Base-by-base conservation (phyloP, 2,888 invertebrate genomes). In the Erpobdella octoculata region DNA sequence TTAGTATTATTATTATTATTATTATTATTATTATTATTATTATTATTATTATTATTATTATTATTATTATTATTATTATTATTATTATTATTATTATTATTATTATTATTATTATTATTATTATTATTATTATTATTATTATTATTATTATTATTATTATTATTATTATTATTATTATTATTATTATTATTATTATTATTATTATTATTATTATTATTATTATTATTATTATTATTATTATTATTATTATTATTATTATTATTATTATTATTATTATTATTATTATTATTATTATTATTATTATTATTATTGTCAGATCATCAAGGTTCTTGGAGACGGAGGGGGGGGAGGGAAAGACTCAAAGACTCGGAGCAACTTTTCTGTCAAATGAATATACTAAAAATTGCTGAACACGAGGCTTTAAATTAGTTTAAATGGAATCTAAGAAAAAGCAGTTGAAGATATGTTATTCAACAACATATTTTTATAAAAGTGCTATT, bases 161-260 rank as follows among this genome's bases (percentile, higher is more conserved):
- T n/a, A 62, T 33, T 5, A 62, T 33, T 18, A 33, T 62, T 35
- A 5, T 62, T 35, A 62, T 62, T 59, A 59, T 28, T 59, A n/a
- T 28, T 59, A n/a, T 28, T 59, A 59, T 28, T 59, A 59, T 28
- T 59, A 59, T 28, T 59, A 59, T 21, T 59, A 59, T 28, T 59
- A 21, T 28, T 59, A 21, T 28, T 59, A 21, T 28, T 59, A 59
- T 28, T n/a, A 28, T 28, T n/a, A 28, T 28, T n/a, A 28, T 28
- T n/a, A 59, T 21, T 59, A 28, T 21, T n/a, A 28, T 21, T n/a
- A 28, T 21, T n/a, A 21, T 28, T 59, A 28, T 28, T n/a, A 28
- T 28, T n/a, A 21, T 28, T 21, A n/a, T 28, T n/a, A 59, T 28
- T n/a, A 28, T 28, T n/a, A 28, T 28, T n/a, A 28, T 28, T n/a